A percentile compares a stretch with the other conserved stretches of the same genome.
These are phyloP conservation scores for Rhagologus leucostigma DNA, from an alignment of 2,113 vertebrate genomes.

Conservation along the genomic window DNA sequence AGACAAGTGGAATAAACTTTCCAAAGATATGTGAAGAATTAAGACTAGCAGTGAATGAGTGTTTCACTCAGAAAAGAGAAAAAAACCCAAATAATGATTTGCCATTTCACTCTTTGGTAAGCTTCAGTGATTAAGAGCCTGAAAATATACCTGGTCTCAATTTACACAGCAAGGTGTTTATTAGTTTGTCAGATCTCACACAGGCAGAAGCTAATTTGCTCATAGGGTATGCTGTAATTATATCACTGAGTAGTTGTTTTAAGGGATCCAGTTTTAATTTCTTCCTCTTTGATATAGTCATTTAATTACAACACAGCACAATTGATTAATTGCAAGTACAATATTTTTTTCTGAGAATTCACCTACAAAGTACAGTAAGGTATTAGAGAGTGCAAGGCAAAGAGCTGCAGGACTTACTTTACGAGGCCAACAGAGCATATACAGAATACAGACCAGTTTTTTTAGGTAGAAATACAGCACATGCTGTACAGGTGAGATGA, in stretches of 20 bases:
- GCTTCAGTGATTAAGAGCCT: conserved; percentile 46
- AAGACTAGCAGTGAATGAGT: neutral
- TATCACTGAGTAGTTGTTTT: conserved; percentile 25
- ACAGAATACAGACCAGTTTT: neutral
- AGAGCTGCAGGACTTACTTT: neutral
- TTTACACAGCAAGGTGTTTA: conserved; percentile 63
- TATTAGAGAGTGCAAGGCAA: neutral
- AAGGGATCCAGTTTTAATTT: conserved; percentile 39
- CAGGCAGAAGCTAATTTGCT: conserved; percentile 49
- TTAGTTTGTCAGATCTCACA: conserved; percentile 59
- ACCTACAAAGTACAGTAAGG: neutral
- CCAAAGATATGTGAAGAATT: neutral
- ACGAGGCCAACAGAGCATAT: neutral
- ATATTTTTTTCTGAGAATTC: conserved; percentile 12
- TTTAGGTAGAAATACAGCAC: neutral
- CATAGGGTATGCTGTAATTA: conserved; percentile 45
- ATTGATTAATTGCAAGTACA: conserved; percentile 48
- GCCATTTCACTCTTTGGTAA: neutral
- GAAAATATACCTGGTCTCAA: conserved; percentile 45
- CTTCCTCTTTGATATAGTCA: conserved; percentile 40
- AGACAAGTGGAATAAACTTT: neutral
- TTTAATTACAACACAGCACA: conserved; percentile 20
- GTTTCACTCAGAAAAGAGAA: neutral
- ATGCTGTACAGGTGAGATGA: neutral
- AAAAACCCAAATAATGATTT: neutral